A percentile compares a stretch with the other conserved stretches of the same genome.
Conservation (phyloP, 2,888 invertebrate species). For the Allolobophora icterica region DNA sequence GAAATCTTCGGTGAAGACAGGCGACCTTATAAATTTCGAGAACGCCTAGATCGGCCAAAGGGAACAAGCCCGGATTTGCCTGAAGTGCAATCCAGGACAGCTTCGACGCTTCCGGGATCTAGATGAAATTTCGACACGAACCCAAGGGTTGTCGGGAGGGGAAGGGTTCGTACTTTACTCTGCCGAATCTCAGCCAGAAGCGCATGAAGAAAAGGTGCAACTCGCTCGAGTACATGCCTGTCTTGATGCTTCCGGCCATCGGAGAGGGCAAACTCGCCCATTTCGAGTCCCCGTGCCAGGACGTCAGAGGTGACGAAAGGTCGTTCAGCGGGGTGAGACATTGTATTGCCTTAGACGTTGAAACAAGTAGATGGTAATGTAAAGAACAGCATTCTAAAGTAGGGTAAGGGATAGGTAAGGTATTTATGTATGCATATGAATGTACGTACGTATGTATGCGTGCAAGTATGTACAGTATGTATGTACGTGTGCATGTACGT, state of each 20-base stretch:
- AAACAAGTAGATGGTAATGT: not conserved
- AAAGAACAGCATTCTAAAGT: not conserved
- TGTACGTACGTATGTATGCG: too few species aligned
- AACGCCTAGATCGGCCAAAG: not conserved
- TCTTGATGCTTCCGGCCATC: not conserved
- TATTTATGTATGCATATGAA: not conserved
- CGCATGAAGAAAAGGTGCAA: slow-evolving; percentile 12
- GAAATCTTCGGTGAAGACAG: not conserved
- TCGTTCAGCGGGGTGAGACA: not conserved
- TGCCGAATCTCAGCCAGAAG: not conserved
- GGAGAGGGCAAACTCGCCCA: slow-evolving; percentile 1
- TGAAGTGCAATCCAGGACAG: not conserved
- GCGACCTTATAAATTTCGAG: not conserved
- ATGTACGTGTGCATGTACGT: not conserved
- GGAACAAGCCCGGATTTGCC: not conserved
- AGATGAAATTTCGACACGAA: not conserved
- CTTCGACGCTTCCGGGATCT: not conserved
- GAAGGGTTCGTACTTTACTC: not conserved
- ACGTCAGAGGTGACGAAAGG: not conserved
- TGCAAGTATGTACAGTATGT: too few species aligned
- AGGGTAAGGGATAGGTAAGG: not conserved
- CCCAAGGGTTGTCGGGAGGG: not conserved
- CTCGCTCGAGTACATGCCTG: slow-evolving; percentile 25
- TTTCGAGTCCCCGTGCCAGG: not conserved
- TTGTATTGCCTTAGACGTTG: not conserved